A percentile compares a stretch with the other conserved stretches of the same genome.
Conservation (phyloP, 2,888 invertebrate species). For the Phragmatobia fuliginosa region DNA sequence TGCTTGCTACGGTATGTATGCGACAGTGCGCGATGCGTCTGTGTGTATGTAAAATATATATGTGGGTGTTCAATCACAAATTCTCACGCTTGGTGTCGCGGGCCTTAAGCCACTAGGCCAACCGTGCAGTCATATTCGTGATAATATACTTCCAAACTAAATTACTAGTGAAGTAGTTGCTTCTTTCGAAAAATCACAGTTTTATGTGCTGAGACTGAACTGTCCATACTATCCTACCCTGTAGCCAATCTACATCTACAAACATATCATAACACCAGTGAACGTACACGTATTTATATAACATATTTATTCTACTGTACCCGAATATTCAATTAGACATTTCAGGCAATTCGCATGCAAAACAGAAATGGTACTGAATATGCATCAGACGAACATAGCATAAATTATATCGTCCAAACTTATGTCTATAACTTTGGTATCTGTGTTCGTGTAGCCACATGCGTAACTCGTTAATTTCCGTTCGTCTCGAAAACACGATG, state of each 20-base stretch:
- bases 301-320: neutral
- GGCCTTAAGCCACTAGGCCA: too few species aligned
- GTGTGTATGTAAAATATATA: too few species aligned
- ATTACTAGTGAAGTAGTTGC: too few species aligned
- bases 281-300: neutral
- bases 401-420: constrained; percentile 17
- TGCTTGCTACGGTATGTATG: too few species aligned
- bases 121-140: too few species aligned
- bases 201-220: too few species aligned
- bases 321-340: constrained; percentile 1
- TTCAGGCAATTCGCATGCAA: constrained; percentile 5
- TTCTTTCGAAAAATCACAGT: too few species aligned
- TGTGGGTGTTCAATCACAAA: too few species aligned
- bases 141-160: too few species aligned
- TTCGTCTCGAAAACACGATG: constrained; percentile 18
- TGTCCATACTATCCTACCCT: neutral
- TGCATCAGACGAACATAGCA: constrained; percentile 4
- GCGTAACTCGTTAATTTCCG: constrained; percentile 28
- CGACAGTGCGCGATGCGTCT: too few species aligned
- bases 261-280: neutral
- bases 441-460: neutral
- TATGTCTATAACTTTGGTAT: constrained; percentile 1
- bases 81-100: too few species aligned
- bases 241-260: neutral
- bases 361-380: neutral